Base-by-base conservation (phyloP, 2,113 vertebrate species). In the Bostrychus sinensis region DNA sequence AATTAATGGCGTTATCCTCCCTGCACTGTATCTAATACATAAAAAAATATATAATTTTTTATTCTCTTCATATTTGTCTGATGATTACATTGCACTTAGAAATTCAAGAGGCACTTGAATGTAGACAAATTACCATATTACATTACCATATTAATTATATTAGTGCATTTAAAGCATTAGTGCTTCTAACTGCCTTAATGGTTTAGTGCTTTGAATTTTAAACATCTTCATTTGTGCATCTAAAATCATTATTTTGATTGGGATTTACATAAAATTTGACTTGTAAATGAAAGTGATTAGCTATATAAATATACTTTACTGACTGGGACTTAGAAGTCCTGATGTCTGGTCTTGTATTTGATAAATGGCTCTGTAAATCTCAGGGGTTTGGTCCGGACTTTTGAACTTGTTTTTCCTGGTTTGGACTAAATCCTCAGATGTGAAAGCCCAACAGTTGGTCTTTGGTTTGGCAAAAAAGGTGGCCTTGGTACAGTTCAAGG, bases 71-170 rank as follows among this genome's bases (percentile, higher is more conserved):
- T 50, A 32, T 32, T 32, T 32, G 8, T 32, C 25, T 25, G 14
- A 51, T n/a, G 25, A 28, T 30, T 22, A 26, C 23, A 14, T 16
- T 6, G 23, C 16, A 50, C 14, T 50, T 4, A 28, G 13, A 30
- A 30, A 28, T 30, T 30, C 48, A 51, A 30, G 25, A 51, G 48
- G 25, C 48, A 30, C 25, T 51, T 51, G 48, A 28, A 28, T 30
- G 25, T 48, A 14, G 10, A 10, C 20, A 46, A 16, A 51, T 51
- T 51, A 30, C 7, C 25, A 51, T 51, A 51, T n/a, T 8, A 13
- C 48, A 51, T 51, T 51, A 28, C 25, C 48, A 51, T 30, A 51
- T n/a, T 51, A 30, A 51, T 51, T n/a, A 51, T 51, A 30, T 10
- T 30, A n/a, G 14, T 28, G 25, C 25, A 51, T 51, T 51, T 51